phyloP scores from a whole-genome alignment of 1,140 invertebrate species.

The Zaprionus lachaisei region DNA sequence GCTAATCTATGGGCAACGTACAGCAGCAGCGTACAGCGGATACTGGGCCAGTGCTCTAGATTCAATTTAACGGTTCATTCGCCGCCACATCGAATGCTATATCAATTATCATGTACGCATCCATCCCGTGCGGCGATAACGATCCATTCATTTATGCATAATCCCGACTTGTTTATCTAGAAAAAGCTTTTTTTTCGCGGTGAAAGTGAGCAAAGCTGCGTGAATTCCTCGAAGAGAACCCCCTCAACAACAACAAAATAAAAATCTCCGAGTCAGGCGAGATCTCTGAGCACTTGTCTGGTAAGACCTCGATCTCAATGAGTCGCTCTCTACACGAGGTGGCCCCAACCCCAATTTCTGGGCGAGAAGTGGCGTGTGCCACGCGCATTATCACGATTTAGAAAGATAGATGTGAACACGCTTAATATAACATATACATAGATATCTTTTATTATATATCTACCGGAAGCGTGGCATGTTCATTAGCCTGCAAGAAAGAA shows the following conservation, averaged over 20 bases:
- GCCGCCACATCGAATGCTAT: conserved; percentile 52
- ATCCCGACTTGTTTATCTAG: conserved; percentile 52
- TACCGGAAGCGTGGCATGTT: conserved; percentile 50
- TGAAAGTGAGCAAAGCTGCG: conserved; percentile 66
- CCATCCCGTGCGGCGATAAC: conserved; percentile 21
- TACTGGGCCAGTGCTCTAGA: conserved; percentile 73
- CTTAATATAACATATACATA: conserved; percentile 17
- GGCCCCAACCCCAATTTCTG: background rate
- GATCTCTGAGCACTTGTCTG: background rate
- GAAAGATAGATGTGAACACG: conserved; percentile 18
- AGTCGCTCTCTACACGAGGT: background rate
- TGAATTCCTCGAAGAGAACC: conserved; percentile 3
- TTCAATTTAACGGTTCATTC: conserved; percentile 79
- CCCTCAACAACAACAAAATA: background rate
- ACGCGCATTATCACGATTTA: conserved; percentile 54
- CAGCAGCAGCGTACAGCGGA: conserved; percentile 58
- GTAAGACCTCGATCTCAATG: conserved; percentile 16
- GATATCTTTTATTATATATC: conserved; percentile 7
- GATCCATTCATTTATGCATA: conserved; percentile 72
- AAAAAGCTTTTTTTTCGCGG: conserved; percentile 63
- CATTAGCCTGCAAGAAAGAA: conserved; percentile 59
- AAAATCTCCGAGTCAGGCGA: background rate
- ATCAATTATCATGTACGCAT: conserved; percentile 62
- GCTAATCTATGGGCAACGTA: conserved; percentile 67
- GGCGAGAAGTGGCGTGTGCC: conserved; percentile 59